phyloP scores from a whole-genome alignment of 2,113 vertebrate genomes.

The Dunckerocampus dactyliophorus region DNA sequence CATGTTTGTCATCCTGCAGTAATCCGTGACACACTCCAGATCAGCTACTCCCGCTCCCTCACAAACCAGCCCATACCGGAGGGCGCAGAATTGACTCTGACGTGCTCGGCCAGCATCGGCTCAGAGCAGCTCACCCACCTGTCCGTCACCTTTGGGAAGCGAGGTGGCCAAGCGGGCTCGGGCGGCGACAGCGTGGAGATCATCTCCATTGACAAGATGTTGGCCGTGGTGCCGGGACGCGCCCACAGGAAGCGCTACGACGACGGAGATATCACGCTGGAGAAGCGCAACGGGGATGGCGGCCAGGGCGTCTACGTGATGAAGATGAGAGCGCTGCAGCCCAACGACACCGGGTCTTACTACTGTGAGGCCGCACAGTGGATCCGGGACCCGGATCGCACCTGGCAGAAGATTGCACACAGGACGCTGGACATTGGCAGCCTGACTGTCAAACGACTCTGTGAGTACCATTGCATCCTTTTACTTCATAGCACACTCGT shows the following conservation, averaged over 20 bases:
- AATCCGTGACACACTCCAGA: constrained; percentile 79
- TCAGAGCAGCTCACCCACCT: constrained; percentile 82
- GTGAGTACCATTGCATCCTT: constrained; percentile 61
- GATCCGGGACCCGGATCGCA: constrained; percentile 80
- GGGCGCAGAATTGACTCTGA: constrained; percentile 77
- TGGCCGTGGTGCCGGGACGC: constrained; percentile 64
- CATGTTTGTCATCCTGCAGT: constrained; percentile 63
- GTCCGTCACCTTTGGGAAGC: constrained; percentile 78
- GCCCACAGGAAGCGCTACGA: constrained; percentile 70
- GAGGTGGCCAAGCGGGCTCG: constrained; percentile 10
- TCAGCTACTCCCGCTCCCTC: constrained; percentile 67
- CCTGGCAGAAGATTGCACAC: constrained; percentile 81
- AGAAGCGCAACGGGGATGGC: constrained; percentile 70
- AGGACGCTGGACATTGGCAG: constrained; percentile 80
- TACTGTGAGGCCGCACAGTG: constrained; percentile 82
- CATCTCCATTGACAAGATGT: constrained; percentile 72
- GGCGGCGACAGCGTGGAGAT: constrained; percentile 60
- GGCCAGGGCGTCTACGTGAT: constrained; percentile 74
- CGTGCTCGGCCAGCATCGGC: constrained; percentile 70
- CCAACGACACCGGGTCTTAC: constrained; percentile 76
- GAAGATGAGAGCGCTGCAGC: constrained; percentile 70
- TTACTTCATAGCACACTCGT: background rate
- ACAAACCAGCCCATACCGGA: constrained; percentile 70
- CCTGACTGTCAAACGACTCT: constrained; percentile 75
- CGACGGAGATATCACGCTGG: constrained; percentile 72